Percentiles rank a stretch among this genome's conserved stretches.
Evolutionary conservation across 2,797 vertebrate genomes (phyloP).

Genomic region (Karalla daura): DNA sequence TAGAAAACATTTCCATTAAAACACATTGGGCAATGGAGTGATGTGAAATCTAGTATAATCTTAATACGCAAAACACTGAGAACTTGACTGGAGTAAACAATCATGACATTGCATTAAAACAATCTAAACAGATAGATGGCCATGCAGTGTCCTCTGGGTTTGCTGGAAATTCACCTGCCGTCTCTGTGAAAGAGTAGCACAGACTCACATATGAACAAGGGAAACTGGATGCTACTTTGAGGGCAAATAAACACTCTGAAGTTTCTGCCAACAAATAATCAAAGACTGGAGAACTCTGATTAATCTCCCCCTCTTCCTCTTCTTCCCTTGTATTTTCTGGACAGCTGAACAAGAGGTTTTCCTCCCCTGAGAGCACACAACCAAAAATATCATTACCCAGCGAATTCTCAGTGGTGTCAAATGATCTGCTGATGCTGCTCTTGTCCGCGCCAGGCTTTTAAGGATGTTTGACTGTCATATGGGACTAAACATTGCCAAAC

Average conservation of each 20-base stretch:
- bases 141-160: constrained; percentile 8
- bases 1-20: constrained; percentile 38
- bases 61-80: constrained; percentile 53
- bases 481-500: not conserved
- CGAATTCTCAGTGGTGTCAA: not conserved
- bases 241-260: constrained; percentile 65
- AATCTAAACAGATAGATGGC: constrained; percentile 4
- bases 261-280: constrained; percentile 82
- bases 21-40: constrained; percentile 18
- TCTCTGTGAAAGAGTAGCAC: constrained; percentile 33
- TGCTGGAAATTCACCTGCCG: constrained; percentile 15
- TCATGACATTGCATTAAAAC: constrained; percentile 21
- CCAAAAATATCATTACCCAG: constrained; percentile 5
- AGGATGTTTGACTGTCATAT: not conserved
- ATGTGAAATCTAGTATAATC: constrained; percentile 26
- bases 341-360: constrained; percentile 62
- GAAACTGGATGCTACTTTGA: constrained; percentile 37
- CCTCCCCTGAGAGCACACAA: constrained; percentile 66
- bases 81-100: constrained; percentile 59
- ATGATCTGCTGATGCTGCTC: not conserved
- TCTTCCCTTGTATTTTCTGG: constrained; percentile 67
- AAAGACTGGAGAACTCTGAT: constrained; percentile 69
- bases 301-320: constrained; percentile 65
- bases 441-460: not conserved
- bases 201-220: constrained; percentile 3